Percentiles rank a stretch among this genome's conserved stretches.
These are phyloP conservation scores for Ascidia mentula DNA, from an alignment of 23 tunicate genomes.

Conservation along the genomic window DNA sequence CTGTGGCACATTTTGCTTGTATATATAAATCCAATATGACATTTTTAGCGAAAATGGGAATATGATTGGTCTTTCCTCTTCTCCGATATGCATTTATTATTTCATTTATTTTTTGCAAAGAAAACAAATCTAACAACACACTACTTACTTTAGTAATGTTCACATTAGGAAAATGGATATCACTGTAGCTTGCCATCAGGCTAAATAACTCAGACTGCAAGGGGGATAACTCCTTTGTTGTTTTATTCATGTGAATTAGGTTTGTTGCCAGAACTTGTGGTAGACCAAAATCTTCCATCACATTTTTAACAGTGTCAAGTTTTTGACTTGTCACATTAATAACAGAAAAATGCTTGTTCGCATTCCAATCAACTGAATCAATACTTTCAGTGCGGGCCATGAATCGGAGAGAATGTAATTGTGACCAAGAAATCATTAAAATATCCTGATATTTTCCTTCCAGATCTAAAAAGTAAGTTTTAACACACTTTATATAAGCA, in stretches of 20 bases:
- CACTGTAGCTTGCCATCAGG: not conserved
- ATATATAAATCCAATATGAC: too few species aligned
- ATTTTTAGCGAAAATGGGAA: too few species aligned
- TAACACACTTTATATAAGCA: too few species aligned
- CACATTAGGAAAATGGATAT: not conserved
- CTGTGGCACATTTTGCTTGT: too few species aligned
- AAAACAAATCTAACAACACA: not conserved
- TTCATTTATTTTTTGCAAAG: too few species aligned
- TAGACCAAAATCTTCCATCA: not conserved
- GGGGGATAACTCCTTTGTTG: too few species aligned
- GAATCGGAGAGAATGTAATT: not conserved
- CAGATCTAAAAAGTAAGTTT: not conserved
- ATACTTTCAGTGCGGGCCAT: not conserved
- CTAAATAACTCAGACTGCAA: not conserved
- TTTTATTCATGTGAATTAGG: too few species aligned
- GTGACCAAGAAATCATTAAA: not conserved
- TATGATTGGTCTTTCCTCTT: too few species aligned
- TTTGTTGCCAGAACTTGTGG: not conserved
- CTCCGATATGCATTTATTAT: too few species aligned
- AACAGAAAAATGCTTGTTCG: not conserved
- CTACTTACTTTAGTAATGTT: not conserved
- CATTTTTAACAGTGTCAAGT: not conserved
- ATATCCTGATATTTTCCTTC: not conserved
- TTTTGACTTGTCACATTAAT: too few species aligned
- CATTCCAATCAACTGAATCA: not conserved